Percentiles rank a stretch among this genome's conserved stretches.
phyloP scores from a whole-genome alignment of 92 coral and sea anemone genomes.

The Isaurus tuberculatus region DNA sequence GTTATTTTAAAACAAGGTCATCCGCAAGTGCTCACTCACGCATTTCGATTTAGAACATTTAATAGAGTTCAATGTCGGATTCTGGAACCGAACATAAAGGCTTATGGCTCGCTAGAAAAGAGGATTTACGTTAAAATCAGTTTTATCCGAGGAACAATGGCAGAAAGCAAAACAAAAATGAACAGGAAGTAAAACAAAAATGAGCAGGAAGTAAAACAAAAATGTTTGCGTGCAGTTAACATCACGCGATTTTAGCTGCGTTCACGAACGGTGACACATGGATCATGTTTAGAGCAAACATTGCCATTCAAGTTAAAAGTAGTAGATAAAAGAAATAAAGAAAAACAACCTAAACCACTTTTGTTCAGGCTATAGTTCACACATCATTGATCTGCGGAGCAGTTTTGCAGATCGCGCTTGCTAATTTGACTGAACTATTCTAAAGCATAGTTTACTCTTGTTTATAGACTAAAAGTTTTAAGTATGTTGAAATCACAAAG shows the following conservation, averaged over 20 bases:
- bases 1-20: slow-evolving; percentile 18
- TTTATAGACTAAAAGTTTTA: background rate
- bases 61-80: background rate
- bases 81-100: background rate
- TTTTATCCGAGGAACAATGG: too few species aligned
- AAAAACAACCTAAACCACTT: background rate
- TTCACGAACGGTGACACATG: background rate
- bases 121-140: too few species aligned
- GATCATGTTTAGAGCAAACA: slow-evolving; percentile 33
- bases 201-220: slow-evolving; percentile 2
- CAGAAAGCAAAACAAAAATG: background rate
- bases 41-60: background rate
- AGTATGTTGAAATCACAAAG: background rate
- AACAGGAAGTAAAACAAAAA: background rate
- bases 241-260: slow-evolving; percentile 23
- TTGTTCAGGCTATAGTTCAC: background rate
- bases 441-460: background rate
- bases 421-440: background rate
- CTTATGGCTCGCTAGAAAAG: background rate
- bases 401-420: background rate
- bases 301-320: slow-evolving; percentile 16
- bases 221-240: slow-evolving; percentile 17
- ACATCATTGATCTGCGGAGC: background rate
- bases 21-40: slow-evolving; percentile 1
- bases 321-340: background rate